Evolutionary conservation across 30 jellyfish, hydroid and myxozoan genomes (phyloP).

Genomic region (Cassiopea andromeda): DNA sequence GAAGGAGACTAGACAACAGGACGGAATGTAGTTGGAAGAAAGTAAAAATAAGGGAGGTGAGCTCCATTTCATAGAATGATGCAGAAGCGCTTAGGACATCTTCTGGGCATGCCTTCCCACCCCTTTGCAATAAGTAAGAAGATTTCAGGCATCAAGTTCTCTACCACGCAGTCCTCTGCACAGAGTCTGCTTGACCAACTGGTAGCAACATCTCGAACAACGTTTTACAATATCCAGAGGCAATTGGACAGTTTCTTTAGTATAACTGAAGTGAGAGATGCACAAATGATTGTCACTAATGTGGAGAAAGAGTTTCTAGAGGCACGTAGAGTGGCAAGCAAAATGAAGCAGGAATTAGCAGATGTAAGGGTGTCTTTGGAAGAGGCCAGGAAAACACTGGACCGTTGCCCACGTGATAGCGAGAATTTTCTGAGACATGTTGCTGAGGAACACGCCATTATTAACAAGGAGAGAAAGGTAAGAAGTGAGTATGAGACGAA

Average conservation of each 20-base stretch:
- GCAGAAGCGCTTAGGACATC: neutral
- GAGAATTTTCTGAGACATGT: slow-evolving; percentile 69
- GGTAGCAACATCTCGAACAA: neutral
- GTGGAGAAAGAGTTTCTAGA: slow-evolving; percentile 70
- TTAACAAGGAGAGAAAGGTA: slow-evolving; percentile 36
- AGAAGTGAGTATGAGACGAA: slow-evolving; percentile 33
- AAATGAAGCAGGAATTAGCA: slow-evolving; percentile 35
- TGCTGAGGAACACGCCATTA: slow-evolving; percentile 78
- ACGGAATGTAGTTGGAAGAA: neutral
- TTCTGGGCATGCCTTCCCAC: neutral
- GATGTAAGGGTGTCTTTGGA: slow-evolving; percentile 44
- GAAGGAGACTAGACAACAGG: neutral
- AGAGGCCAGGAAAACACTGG: slow-evolving; percentile 78
- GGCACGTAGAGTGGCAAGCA: slow-evolving; percentile 62
- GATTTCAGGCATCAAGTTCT: neutral
- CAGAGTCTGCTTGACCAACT: neutral
- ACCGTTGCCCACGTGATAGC: slow-evolving; percentile 86
- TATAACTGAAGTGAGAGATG: slow-evolving; percentile 74
- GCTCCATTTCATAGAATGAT: neutral
- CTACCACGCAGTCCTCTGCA: neutral
- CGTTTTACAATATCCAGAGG: slow-evolving; percentile 10
- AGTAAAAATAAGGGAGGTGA: neutral
- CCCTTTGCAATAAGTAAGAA: neutral
- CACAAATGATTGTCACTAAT: slow-evolving; percentile 66
- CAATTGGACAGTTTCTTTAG: slow-evolving; percentile 45